phyloP scores from a whole-genome alignment of 2,797 vertebrate genomes.

The Alosa sapidissima region DNA sequence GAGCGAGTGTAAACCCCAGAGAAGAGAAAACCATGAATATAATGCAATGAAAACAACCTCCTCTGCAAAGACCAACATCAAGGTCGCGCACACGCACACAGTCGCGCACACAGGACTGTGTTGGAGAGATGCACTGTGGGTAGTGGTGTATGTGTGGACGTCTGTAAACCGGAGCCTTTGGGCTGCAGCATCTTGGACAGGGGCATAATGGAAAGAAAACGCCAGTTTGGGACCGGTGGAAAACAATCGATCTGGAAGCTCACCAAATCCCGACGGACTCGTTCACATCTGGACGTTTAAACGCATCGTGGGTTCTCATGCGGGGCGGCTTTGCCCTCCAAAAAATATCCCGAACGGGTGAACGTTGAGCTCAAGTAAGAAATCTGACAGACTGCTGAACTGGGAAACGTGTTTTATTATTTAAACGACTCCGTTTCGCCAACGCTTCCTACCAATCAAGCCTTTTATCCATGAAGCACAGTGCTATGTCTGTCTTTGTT shows the following conservation, averaged over 20 bases:
- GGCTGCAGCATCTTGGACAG: constrained; percentile 50
- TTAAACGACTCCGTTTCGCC: not conserved
- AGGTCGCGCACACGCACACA: constrained; percentile 24
- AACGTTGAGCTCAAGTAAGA: not conserved
- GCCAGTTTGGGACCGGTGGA: constrained; percentile 49
- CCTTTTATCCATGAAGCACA: not conserved
- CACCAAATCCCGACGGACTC: not conserved
- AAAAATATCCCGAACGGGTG: not conserved
- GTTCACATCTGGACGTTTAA: constrained; percentile 30
- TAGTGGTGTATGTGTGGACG: constrained; percentile 48
- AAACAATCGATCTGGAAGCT: constrained; percentile 36
- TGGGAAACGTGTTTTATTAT: not conserved
- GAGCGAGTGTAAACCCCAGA: constrained; percentile 52
- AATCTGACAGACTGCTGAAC: not conserved
- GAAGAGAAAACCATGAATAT: constrained; percentile 6
- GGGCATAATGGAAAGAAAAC: constrained; percentile 54
- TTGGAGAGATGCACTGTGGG: constrained; percentile 43
- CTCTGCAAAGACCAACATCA: not conserved
- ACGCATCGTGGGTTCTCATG: constrained; percentile 1
- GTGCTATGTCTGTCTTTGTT: not conserved
- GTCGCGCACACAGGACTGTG: constrained; percentile 21
- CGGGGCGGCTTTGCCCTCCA: not conserved
- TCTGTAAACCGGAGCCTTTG: constrained; percentile 49
- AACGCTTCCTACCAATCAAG: constrained; percentile 37
- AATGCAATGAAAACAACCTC: not conserved